Conservation (phyloP, 2,797 vertebrate species). For the Odontamblyopus rebecca region DNA sequence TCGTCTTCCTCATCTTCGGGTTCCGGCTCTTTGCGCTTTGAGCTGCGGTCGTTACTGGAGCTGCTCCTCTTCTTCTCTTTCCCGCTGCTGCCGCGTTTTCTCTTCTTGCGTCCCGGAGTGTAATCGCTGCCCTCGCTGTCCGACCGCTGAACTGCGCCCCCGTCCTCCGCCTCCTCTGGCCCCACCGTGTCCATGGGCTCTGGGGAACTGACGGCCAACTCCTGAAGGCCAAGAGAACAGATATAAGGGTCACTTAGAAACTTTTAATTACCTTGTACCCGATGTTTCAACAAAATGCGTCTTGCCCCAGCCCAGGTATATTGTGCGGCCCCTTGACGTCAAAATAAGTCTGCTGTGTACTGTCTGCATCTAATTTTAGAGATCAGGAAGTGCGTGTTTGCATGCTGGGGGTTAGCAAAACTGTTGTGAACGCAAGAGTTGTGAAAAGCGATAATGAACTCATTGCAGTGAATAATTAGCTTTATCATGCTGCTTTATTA, state of each 20-base stretch:
- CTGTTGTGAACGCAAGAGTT: too few species aligned
- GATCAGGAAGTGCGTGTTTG: too few species aligned
- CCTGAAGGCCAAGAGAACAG: slow-evolving; percentile 57
- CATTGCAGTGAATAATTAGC: too few species aligned
- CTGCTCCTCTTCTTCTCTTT: slow-evolving; percentile 90
- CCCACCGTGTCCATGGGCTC: slow-evolving; percentile 80
- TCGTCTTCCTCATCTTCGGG: slow-evolving; percentile 84
- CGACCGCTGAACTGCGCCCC: slow-evolving; percentile 72
- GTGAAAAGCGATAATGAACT: too few species aligned
- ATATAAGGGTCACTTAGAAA: neutral
- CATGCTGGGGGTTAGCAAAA: too few species aligned
- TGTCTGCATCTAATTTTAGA: too few species aligned
- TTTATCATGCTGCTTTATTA: too few species aligned
- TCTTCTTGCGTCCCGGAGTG: slow-evolving; percentile 95
- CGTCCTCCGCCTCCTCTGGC: slow-evolving; percentile 58
- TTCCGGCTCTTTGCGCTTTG: slow-evolving; percentile 90
- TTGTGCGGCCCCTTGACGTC: too few species aligned
- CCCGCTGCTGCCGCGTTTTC: slow-evolving; percentile 84
- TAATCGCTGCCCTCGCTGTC: slow-evolving; percentile 98
- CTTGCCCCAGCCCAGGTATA: too few species aligned
- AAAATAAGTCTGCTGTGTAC: too few species aligned
- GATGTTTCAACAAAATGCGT: too few species aligned
- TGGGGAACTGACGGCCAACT: slow-evolving; percentile 90
- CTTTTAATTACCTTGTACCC: too few species aligned
- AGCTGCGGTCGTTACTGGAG: slow-evolving; percentile 51